A percentile compares a stretch with the other conserved stretches of the same genome.
Conservation (phyloP, 2,888 invertebrate species). For the Protonemura montana region DNA sequence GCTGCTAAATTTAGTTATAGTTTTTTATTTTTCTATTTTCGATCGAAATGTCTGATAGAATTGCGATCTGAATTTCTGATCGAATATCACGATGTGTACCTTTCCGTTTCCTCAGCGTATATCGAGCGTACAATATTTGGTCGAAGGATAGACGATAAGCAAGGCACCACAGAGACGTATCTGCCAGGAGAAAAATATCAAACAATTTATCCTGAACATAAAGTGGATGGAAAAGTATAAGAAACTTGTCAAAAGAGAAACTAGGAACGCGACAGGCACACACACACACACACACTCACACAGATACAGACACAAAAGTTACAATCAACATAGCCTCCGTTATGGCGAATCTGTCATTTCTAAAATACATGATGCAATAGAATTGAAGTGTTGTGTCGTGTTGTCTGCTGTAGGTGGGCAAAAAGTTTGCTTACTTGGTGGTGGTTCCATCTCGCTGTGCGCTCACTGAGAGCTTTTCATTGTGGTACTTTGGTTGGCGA, state of each 20-base stretch:
- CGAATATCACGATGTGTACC: background rate
- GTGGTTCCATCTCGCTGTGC: background rate
- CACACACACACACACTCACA: background rate
- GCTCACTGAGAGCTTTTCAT: conserved; percentile 1
- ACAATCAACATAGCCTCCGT: conserved; percentile 28
- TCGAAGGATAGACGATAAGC: background rate
- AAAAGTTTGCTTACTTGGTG: conserved; percentile 13
- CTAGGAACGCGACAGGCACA: conserved; percentile 1
- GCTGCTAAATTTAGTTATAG: background rate
- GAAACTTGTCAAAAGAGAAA: conserved; percentile 23
- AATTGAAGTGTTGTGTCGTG: conserved; percentile 29
- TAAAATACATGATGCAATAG: conserved; percentile 28
- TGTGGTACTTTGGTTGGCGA: conserved; percentile 9
- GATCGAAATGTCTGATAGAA: background rate
- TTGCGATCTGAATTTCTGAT: background rate
- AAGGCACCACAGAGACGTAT: background rate
- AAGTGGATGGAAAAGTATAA: conserved; percentile 16
- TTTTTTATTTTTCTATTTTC: background rate
- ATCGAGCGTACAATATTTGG: background rate
- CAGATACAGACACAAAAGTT: conserved; percentile 15
- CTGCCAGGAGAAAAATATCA: conserved; percentile 23
- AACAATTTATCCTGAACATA: conserved; percentile 32
- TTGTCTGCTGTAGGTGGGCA: conserved; percentile 15
- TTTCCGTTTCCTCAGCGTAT: background rate
- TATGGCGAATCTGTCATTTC: conserved; percentile 30